Conservation (phyloP, 2,113 vertebrate genomes). For the Xenopus borealis region DNA sequence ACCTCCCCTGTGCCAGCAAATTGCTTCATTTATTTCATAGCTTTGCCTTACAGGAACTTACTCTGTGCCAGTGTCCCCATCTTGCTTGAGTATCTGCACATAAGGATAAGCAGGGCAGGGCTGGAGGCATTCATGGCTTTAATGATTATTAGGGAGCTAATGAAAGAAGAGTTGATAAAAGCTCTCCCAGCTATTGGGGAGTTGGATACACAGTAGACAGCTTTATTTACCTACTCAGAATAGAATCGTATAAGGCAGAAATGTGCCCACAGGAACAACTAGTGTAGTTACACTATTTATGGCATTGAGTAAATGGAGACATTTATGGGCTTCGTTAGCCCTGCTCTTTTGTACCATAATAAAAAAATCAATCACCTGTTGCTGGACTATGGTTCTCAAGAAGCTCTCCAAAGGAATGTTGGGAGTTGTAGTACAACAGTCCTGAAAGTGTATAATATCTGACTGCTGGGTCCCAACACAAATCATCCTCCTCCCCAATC, state of each 20-base stretch:
- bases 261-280: conserved; percentile 46
- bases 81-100: conserved; percentile 22
- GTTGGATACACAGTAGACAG: conserved; percentile 50
- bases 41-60: conserved; percentile 4
- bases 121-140: conserved; percentile 51
- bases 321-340: conserved; percentile 58
- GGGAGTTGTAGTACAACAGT: no score
- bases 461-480: not conserved
- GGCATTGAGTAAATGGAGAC: conserved; percentile 62
- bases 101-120: conserved; percentile 20
- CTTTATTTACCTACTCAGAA: conserved; percentile 52
- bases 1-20: conserved; percentile 11
- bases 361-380: conserved; percentile 61
- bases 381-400: not conserved
- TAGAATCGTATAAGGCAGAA: conserved; percentile 51
- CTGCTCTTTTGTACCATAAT: conserved; percentile 59
- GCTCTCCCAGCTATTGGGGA: conserved; percentile 22
- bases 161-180: conserved; percentile 36
- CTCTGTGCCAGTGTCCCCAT: not conserved
- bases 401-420: no score
- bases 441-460: no score
- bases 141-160: conserved; percentile 45
- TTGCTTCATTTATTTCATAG: conserved; percentile 43
- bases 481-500: no score
- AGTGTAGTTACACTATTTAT: conserved; percentile 62